phyloP scores from a whole-genome alignment of 2,113 vertebrate species.

The Callocephalon fimbriatum region DNA sequence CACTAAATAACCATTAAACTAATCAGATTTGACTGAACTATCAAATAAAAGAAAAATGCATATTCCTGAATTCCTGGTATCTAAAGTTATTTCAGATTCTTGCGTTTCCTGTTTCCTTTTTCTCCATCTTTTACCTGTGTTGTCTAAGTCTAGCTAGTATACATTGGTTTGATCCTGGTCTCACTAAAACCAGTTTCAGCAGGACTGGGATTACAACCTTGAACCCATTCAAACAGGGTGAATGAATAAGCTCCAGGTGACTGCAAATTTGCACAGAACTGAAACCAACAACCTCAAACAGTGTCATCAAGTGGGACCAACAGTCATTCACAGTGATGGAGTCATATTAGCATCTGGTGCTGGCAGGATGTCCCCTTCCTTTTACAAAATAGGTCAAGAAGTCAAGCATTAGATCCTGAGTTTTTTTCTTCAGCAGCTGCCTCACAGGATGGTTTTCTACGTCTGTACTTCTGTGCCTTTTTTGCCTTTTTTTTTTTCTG shows the following conservation, averaged over 20 bases:
- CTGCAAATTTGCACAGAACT: background rate
- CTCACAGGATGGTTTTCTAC: background rate
- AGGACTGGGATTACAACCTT: background rate
- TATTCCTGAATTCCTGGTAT: background rate
- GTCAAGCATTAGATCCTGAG: background rate
- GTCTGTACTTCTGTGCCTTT: background rate
- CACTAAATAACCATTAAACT: background rate
- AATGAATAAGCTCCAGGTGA: background rate
- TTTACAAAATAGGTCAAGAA: background rate
- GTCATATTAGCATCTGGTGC: background rate
- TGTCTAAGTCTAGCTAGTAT: background rate
- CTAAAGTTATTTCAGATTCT: background rate
- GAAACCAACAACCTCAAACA: background rate
- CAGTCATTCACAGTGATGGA: background rate
- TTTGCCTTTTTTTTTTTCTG: background rate
- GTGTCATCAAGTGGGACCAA: accelerated
- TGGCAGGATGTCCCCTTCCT: background rate
- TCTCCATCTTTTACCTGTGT: background rate
- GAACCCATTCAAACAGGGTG: background rate
- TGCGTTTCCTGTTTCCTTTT: background rate
- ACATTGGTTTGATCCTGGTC: background rate
- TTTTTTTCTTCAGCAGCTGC: background rate
- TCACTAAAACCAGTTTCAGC: background rate
- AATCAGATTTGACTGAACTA: background rate
- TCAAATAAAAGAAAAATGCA: background rate